Percentiles rank a stretch among this genome's conserved stretches.
Conservation (phyloP, 2,888 invertebrate genomes). For the Heteropelma amictum region DNA sequence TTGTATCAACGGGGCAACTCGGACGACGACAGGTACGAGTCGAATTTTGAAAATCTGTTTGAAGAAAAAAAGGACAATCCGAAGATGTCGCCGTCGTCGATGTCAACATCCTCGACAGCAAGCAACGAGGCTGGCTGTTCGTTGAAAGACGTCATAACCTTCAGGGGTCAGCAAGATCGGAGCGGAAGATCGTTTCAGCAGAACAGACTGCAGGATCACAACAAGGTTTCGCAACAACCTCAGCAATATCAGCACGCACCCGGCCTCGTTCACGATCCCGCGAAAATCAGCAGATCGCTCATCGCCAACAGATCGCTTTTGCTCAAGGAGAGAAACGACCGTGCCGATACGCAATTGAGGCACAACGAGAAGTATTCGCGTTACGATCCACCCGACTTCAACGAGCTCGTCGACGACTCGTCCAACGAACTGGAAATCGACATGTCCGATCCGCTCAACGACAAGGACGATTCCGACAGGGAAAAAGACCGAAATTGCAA, state of each 20-base stretch:
- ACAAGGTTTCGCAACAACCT: slow-evolving; percentile 62
- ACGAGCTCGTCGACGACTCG: slow-evolving; percentile 87
- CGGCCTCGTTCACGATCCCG: slow-evolving; percentile 70
- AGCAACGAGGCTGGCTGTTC: slow-evolving; percentile 82
- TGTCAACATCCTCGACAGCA: slow-evolving; percentile 81
- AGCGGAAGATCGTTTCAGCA: slow-evolving; percentile 64
- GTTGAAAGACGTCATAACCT: slow-evolving; percentile 83
- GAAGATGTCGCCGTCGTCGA: slow-evolving; percentile 83
- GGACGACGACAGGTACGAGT: slow-evolving; percentile 84
- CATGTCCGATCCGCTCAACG: slow-evolving; percentile 86
- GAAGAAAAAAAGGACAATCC: slow-evolving; percentile 87
- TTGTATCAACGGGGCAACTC: slow-evolving; percentile 82
- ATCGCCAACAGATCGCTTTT: slow-evolving; percentile 60
- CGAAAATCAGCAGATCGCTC: slow-evolving; percentile 60
- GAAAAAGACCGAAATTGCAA: slow-evolving; percentile 78
- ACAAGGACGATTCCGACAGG: slow-evolving; percentile 82
- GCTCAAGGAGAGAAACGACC: slow-evolving; percentile 67
- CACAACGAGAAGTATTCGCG: slow-evolving; percentile 79
- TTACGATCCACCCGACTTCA: slow-evolving; percentile 87
- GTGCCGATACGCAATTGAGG: slow-evolving; percentile 57
- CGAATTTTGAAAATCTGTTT: slow-evolving; percentile 90
- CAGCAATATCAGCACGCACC: slow-evolving; percentile 74
- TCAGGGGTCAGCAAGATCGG: slow-evolving; percentile 77
- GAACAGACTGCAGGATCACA: slow-evolving; percentile 64
- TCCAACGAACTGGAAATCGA: slow-evolving; percentile 89